phyloP scores from a whole-genome alignment of 1,140 invertebrate species.

The Eriosoma lanigerum region DNA sequence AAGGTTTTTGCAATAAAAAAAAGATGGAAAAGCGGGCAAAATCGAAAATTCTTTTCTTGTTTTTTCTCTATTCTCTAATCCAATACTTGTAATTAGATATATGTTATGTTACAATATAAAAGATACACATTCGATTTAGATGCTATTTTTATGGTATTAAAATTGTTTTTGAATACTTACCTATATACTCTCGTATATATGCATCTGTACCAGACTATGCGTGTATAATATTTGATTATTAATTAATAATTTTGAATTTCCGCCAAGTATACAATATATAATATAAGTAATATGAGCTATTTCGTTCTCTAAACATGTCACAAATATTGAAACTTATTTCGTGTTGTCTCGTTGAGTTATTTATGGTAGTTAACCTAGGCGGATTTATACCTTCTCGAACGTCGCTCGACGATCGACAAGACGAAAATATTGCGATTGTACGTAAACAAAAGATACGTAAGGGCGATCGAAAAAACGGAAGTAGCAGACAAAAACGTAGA shows the following conservation, averaged over 20 bases:
- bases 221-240: background rate
- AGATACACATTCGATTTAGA: constrained; percentile 16
- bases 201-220: background rate
- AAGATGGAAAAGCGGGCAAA: constrained; percentile 10
- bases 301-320: too few relatives aligned
- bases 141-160: background rate
- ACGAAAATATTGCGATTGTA: constrained; percentile 5
- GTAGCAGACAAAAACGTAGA: constrained; percentile 11
- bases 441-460: constrained; percentile 49
- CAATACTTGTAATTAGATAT: constrained; percentile 27
- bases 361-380: too few relatives aligned
- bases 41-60: constrained; percentile 27
- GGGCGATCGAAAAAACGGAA: background rate
- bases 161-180: constrained; percentile 3
- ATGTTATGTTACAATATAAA: too few relatives aligned
- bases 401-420: background rate
- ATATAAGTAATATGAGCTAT: too few relatives aligned
- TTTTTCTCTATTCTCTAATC: constrained; percentile 1
- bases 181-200: background rate
- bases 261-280: too few relatives aligned
- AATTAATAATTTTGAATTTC: too few relatives aligned
- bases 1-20: constrained; percentile 46
- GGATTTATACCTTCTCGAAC: too few relatives aligned
- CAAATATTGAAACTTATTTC: too few relatives aligned
- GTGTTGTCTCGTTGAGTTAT: too few relatives aligned